These are phyloP conservation scores for Meandrina meandrites DNA, from an alignment of 92 coral and sea anemone genomes.

Conservation along the genomic window DNA sequence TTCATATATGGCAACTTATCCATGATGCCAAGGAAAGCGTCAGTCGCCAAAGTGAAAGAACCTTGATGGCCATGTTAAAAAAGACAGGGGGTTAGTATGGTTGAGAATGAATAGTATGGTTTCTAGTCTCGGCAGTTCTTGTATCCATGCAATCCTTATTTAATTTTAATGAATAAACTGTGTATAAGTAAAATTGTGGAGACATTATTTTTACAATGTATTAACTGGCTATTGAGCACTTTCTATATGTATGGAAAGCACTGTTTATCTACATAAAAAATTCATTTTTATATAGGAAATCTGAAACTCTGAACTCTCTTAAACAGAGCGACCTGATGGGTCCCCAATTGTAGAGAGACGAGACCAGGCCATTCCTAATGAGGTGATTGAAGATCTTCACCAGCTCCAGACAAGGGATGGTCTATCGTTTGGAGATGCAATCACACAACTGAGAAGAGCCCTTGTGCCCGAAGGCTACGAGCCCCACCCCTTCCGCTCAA, in stretches of 20 bases:
- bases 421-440: conserved; percentile 54
- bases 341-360: conserved; percentile 32
- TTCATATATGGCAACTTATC: conserved; percentile 67
- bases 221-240: too few relatives aligned
- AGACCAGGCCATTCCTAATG: conserved; percentile 55
- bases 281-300: not conserved
- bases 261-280: not conserved
- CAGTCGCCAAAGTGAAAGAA: conserved; percentile 40
- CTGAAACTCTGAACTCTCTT: not conserved
- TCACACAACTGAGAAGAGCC: conserved; percentile 46
- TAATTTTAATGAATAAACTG: too few relatives aligned
- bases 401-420: conserved; percentile 19
- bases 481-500: conserved; percentile 58
- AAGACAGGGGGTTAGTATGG: conserved; percentile 51
- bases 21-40: conserved; percentile 75
- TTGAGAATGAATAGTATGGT: not conserved
- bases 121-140: not conserved
- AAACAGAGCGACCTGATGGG: conserved; percentile 52
- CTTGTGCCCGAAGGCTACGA: conserved; percentile 65
- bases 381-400: conserved; percentile 46
- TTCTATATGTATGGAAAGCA: not conserved
- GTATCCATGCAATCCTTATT: too few relatives aligned
- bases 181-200: too few relatives aligned
- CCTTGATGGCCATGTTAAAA: conserved; percentile 46
- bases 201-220: too few relatives aligned